Base-by-base conservation (phyloP, 2,888 invertebrate genomes). In the Saturnia pavonia region DNA sequence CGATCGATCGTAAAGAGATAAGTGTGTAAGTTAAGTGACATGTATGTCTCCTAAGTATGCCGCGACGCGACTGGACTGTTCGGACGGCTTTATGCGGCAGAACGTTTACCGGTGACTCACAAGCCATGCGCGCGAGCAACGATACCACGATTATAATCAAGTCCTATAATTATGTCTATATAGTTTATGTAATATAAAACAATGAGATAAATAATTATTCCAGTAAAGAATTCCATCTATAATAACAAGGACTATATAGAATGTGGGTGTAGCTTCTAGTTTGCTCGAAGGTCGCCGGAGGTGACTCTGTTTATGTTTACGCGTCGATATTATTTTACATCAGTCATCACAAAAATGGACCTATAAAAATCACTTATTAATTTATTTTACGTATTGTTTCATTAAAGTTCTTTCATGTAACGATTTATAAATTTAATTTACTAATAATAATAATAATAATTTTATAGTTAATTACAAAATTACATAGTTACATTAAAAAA, bases 31-130 rank as follows among this genome's bases (percentile, higher is more conserved):
- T 86, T 82, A 88, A 87, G 82, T 88, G 88, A 89, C 90, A 90
- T 91, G 93, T 93, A 91, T 91, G 92, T 87, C 88, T 88, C 87
- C 91, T 85, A 87, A 91, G 92, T 92, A 88, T 89, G 91, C 91
- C 90, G 89, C 91, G 90, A 84, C 86, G 84, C 89, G 92, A 94
- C 93, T 94, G 93, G 89, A 84, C 90, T 82, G 88, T 80, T 80
- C 88, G 86, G 87, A 80, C 90, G 89, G 90, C 91, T 89, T 91
- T 91, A 25, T 57, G 57, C 25, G 57, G 25, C 91, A 90, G 82
- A 88, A 87, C 88, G 87, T 87, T 87, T 86, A 82, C 86, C 84
- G 88, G 85, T 93, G 93, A 93, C 88, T 93, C 93, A 93, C 77
- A 84, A 85, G 85, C 40, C 86, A 88, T 87, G 92, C 92, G 92